Evolutionary conservation across 2,113 vertebrate genomes (phyloP).

Genomic region (Phycodurus eques): DNA sequence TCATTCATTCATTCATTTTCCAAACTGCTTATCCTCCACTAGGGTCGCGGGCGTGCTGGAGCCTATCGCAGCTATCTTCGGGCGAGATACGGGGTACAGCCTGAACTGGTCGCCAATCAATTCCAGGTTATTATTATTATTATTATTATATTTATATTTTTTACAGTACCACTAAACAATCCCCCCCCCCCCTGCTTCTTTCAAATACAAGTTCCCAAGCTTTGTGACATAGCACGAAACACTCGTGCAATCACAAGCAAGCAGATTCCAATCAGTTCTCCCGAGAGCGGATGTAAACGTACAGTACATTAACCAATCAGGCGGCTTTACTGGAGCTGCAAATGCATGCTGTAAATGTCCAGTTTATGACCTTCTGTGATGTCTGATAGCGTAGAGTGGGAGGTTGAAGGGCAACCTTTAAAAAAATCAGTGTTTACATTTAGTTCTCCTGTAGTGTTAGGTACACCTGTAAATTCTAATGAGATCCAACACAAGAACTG

Average conservation of each 20-base stretch:
- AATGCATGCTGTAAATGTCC: not conserved
- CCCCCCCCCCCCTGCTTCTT: not conserved
- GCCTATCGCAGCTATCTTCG: no score
- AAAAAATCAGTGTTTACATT: not conserved
- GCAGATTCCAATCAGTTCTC: conserved; percentile 54
- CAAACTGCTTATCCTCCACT: no score
- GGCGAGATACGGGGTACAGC: no score
- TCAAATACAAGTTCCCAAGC: not conserved
- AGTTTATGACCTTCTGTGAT: not conserved
- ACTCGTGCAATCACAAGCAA: conserved; percentile 35
- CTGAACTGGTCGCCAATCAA: no score
- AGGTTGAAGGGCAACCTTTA: not conserved
- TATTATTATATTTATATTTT: no score
- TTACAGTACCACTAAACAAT: not conserved
- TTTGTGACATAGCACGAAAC: conserved; percentile 7
- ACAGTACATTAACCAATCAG: conserved; percentile 40
- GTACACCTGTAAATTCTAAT: not conserved
- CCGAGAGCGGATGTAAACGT: conserved; percentile 39
- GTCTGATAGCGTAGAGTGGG: not conserved
- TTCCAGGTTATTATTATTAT: no score
- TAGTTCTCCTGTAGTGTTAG: not conserved
- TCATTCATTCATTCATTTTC: no score
- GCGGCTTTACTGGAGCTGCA: conserved; percentile 34
- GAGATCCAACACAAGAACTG: no score
- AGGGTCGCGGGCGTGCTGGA: no score